Base-by-base conservation (phyloP, 2,888 invertebrate genomes). In the Loripinus fragilis region DNA sequence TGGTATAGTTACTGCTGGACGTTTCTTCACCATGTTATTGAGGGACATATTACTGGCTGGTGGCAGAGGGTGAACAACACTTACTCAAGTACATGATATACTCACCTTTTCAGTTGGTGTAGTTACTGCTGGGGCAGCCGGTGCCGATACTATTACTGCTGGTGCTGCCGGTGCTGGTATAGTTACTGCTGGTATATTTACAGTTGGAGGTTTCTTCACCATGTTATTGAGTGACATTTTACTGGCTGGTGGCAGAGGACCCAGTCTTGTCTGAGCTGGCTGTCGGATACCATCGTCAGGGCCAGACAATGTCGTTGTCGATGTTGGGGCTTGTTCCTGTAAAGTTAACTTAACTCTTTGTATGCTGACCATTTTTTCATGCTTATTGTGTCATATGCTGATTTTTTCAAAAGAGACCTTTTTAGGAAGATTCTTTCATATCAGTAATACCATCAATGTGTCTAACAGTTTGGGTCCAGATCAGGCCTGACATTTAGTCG, bases 191-290 rank as follows among this genome's bases (percentile, higher is more conserved):
- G 60, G 8, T 60, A 33, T 8, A 2, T 30, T 33, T 12, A 12
- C 20, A 20, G 41, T 35, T 28, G 66, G 20, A 33, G 75, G 25
- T 41, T 82, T 82, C 42, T 78, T 78, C 1, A 30, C 78, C 42
- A 87, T 76, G 73, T 91, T 91, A 78, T 91, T 90, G 28, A 92
- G 83, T 12, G 82, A 83, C 71, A 90, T 68, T 74, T 90, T 90
- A 73, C 88, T 86, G 23, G 87, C 78, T 0, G 88, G 89, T 0
- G 90, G 90, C 33, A 90, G 89, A 0, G 83, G 81, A 48, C 95
- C 95, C 60, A 95, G 92, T n/a, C 95, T 93, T 55, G 95, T 95
- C 89, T 95, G 95, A n/a, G 95, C 93, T 33, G 94, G 60, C 23
- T 25, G 66, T n/a, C 60, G 71, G 66, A 67, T 67, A 23, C 48